Evolutionary conservation across 2,797 vertebrate species (phyloP).

Genomic region (Pyrocephalus nanus): DNA sequence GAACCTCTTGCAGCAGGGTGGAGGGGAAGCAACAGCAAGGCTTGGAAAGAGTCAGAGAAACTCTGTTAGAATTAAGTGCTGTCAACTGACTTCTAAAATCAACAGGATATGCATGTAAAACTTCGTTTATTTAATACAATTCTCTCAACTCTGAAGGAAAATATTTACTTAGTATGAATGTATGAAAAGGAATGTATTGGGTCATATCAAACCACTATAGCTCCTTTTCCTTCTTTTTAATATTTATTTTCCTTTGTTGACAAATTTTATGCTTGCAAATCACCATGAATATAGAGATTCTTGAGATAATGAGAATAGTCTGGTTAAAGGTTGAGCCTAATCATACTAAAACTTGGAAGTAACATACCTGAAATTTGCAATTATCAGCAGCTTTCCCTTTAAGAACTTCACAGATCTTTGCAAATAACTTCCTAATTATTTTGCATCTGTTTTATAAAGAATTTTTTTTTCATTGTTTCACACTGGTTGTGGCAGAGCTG

Average conservation of each 20-base stretch:
- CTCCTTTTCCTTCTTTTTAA: not conserved
- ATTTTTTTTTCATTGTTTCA: not conserved
- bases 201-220: not conserved
- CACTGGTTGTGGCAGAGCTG: not conserved
- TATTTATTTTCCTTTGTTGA: not conserved
- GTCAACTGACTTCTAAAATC: not conserved
- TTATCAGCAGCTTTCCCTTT: not conserved
- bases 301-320: not conserved
- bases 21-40: not conserved
- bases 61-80: not conserved
- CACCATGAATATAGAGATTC: not conserved
- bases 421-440: not conserved
- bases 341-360: not conserved
- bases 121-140: not conserved
- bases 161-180: not conserved
- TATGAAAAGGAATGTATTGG: not conserved
- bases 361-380: not conserved
- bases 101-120: not conserved
- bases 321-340: not conserved
- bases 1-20: not conserved
- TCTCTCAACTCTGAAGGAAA: not conserved
- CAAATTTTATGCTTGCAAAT: not conserved
- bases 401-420: not conserved
- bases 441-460: not conserved
- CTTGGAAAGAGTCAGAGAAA: not conserved